Conservation (phyloP, 2,113 vertebrate genomes). For the Puma concolor region DNA sequence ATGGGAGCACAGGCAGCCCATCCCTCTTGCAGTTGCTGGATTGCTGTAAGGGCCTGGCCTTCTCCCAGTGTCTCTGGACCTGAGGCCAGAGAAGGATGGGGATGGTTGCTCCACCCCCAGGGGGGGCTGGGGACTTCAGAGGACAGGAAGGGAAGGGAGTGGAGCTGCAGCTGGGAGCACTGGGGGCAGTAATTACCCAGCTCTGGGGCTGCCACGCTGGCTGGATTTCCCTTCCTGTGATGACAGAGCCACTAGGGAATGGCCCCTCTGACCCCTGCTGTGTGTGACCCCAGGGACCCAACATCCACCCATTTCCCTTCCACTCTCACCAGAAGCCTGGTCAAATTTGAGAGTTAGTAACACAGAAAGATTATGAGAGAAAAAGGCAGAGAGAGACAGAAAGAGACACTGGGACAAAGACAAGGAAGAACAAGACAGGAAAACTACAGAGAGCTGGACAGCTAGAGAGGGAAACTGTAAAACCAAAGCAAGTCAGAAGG, state of each 20-base stretch:
- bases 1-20: background rate
- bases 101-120: constrained; percentile 60
- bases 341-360: constrained; percentile 30
- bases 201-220: constrained; percentile 74
- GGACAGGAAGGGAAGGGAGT: constrained; percentile 70
- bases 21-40: constrained; percentile 49
- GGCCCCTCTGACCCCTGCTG: constrained; percentile 11
- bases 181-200: constrained; percentile 71
- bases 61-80: constrained; percentile 51
- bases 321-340: background rate
- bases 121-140: constrained; percentile 71
- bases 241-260: constrained; percentile 59
- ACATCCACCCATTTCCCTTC: background rate
- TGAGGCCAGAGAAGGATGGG: constrained; percentile 56
- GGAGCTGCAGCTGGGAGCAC: constrained; percentile 73
- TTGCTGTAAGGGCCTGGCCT: constrained; percentile 42
- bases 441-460: background rate
- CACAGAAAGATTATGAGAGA: background rate
- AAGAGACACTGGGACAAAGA: constrained; percentile 40
- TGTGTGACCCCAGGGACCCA: background rate
- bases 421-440: constrained; percentile 31
- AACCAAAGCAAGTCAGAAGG: background rate
- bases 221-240: constrained; percentile 61
- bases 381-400: background rate
- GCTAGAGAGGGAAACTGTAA: background rate